A percentile compares a stretch with the other conserved stretches of the same genome.
These are phyloP conservation scores for Eriosoma lanigerum DNA, from an alignment of 1,140 invertebrate genomes.

Conservation along the genomic window DNA sequence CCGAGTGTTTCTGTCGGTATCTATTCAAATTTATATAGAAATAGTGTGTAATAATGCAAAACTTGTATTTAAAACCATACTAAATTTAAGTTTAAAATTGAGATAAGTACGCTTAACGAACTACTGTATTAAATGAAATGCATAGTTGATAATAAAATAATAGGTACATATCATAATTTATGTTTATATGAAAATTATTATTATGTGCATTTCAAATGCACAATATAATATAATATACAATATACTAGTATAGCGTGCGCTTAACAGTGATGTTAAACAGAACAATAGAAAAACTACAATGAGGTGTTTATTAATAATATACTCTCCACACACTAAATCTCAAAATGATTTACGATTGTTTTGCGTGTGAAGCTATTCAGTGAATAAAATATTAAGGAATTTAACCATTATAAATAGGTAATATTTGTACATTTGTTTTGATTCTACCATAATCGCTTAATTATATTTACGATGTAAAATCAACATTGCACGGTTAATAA, in stretches of 20 bases:
- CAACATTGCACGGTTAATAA: too few relatives aligned
- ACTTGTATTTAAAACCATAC: too few relatives aligned
- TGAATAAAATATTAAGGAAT: conserved; percentile 18
- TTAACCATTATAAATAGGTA: neutral
- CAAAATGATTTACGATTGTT: conserved; percentile 18
- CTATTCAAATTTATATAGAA: conserved; percentile 12
- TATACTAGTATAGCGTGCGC: neutral
- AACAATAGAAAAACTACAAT: conserved; percentile 32
- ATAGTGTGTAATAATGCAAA: too few relatives aligned
- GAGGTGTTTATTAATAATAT: conserved; percentile 47
- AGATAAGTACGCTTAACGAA: too few relatives aligned
- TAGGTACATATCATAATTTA: conserved; percentile 17
- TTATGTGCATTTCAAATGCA: conserved; percentile 12
- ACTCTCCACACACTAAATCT: neutral
- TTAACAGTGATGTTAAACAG: conserved; percentile 22
- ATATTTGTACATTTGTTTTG: neutral
- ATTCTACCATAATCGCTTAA: too few relatives aligned
- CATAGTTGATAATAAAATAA: too few relatives aligned
- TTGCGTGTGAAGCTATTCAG: neutral
- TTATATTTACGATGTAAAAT: too few relatives aligned
- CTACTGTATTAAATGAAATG: too few relatives aligned
- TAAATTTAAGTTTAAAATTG: too few relatives aligned
- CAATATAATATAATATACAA: neutral
- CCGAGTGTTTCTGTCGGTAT: conserved; percentile 3
- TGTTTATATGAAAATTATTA: neutral